These are phyloP conservation scores for Acleris emargana DNA, from an alignment of 2,888 invertebrate genomes.

Conservation along the genomic window DNA sequence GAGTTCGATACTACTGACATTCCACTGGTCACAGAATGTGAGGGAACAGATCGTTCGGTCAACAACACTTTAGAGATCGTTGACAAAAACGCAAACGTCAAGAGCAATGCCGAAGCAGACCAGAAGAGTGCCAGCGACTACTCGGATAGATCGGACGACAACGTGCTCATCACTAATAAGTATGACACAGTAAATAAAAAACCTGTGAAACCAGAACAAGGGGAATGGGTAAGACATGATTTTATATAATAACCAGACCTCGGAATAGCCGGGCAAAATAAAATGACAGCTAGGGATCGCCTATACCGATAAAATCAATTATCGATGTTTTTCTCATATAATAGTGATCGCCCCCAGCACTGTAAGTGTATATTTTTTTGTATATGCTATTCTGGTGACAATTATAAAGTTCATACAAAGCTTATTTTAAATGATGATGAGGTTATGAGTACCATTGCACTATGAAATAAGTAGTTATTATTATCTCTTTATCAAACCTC, in stretches of 20 bases:
- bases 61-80: background rate
- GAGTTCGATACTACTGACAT: conserved; percentile 2
- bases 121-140: conserved; percentile 44
- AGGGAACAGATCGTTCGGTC: background rate
- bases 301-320: too few species aligned
- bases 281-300: too few species aligned
- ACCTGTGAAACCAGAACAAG: conserved; percentile 21
- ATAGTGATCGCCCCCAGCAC: too few species aligned
- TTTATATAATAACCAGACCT: background rate
- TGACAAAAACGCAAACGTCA: background rate
- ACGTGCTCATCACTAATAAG: conserved; percentile 50
- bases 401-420: too few species aligned
- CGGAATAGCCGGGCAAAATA: too few species aligned
- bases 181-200: conserved; percentile 40
- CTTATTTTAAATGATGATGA: too few species aligned
- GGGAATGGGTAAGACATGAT: conserved; percentile 45
- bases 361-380: too few species aligned
- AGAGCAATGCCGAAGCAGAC: conserved; percentile 6
- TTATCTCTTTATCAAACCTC: too few species aligned
- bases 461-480: too few species aligned
- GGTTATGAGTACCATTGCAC: too few species aligned
- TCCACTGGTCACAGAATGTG: background rate
- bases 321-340: too few species aligned
- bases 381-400: too few species aligned
- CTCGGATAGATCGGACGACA: conserved; percentile 49